Evolutionary conservation across 2,888 invertebrate genomes (phyloP).

Genomic region (Hyposoter didymator): DNA sequence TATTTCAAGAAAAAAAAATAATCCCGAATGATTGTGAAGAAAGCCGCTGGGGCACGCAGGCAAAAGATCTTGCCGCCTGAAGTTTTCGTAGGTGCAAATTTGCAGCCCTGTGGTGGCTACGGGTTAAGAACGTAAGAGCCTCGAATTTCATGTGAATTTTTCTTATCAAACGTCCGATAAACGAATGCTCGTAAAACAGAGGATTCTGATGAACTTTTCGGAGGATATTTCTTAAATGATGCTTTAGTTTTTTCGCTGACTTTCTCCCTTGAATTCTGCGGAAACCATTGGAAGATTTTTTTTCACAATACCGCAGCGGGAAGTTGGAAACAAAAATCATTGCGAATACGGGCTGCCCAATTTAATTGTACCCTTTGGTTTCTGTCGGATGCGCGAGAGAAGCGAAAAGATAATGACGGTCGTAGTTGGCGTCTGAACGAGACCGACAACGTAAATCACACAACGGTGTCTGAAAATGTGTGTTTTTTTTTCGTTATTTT

Average conservation of each 20-base stretch:
- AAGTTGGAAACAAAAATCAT: slow-evolving; percentile 54
- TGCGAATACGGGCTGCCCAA: slow-evolving; percentile 33
- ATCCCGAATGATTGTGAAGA: too few relatives aligned
- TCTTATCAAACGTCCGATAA: not conserved
- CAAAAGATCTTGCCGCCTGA: too few relatives aligned
- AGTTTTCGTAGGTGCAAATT: too few relatives aligned
- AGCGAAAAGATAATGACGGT: slow-evolving; percentile 62
- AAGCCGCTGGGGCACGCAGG: too few relatives aligned
- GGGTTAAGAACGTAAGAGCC: not conserved
- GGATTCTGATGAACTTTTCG: not conserved
- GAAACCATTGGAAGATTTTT: slow-evolving; percentile 27
- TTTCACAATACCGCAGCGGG: slow-evolving; percentile 29
- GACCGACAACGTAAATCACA: slow-evolving; percentile 63
- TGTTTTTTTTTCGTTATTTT: slow-evolving; percentile 37
- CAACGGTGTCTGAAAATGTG: slow-evolving; percentile 52
- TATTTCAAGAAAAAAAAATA: too few relatives aligned
- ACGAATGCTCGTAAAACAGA: not conserved
- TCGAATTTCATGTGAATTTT: not conserved
- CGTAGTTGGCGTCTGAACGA: slow-evolving; percentile 45
- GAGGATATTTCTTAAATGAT: slow-evolving; percentile 23
- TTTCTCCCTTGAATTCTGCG: slow-evolving; percentile 27
- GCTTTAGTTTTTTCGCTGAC: not conserved
- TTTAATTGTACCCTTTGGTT: slow-evolving; percentile 65
- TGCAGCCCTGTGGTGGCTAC: too few relatives aligned
- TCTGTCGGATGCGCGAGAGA: slow-evolving; percentile 40